These are phyloP conservation scores for Heliocidaris erythrogramma DNA, from an alignment of 35 echinoderm and acorn worm genomes.

Conservation along the genomic window DNA sequence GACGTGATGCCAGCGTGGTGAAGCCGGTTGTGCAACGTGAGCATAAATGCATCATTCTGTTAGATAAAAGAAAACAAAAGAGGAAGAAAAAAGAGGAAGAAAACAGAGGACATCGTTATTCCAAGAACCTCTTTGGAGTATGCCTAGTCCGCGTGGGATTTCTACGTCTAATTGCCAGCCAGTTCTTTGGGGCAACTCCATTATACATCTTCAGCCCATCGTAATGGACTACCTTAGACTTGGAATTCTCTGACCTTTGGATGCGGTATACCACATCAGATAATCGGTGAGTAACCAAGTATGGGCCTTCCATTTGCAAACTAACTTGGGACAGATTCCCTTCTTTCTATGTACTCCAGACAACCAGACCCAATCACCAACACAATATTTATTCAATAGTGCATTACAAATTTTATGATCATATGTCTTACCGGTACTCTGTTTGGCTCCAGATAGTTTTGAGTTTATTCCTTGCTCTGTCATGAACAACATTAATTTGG, in stretches of 20 bases:
- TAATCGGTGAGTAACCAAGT: neutral
- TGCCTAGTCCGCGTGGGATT: neutral
- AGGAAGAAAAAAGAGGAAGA: too few relatives aligned
- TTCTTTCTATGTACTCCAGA: neutral
- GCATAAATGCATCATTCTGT: too few relatives aligned
- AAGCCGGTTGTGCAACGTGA: too few relatives aligned
- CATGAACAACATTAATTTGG: too few relatives aligned
- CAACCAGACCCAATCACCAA: neutral
- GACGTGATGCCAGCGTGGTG: too few relatives aligned
- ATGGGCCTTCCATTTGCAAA: neutral
- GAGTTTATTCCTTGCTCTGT: too few relatives aligned
- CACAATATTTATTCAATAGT: neutral
- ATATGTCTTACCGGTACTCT: neutral
- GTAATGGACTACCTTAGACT: slow-evolving; percentile 49
- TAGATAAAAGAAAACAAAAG: too few relatives aligned
- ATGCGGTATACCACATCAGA: slow-evolving; percentile 49
- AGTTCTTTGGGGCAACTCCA: neutral
- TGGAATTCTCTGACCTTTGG: slow-evolving; percentile 19
- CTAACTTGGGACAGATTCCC: neutral
- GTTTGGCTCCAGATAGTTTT: neutral
- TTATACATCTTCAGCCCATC: slow-evolving; percentile 34
- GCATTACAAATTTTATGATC: neutral
- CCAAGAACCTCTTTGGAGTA: neutral
- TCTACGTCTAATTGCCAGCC: neutral
- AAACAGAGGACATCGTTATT: neutral